phyloP scores from a whole-genome alignment of 2,888 invertebrate species.

The Platypus cylindrus region DNA sequence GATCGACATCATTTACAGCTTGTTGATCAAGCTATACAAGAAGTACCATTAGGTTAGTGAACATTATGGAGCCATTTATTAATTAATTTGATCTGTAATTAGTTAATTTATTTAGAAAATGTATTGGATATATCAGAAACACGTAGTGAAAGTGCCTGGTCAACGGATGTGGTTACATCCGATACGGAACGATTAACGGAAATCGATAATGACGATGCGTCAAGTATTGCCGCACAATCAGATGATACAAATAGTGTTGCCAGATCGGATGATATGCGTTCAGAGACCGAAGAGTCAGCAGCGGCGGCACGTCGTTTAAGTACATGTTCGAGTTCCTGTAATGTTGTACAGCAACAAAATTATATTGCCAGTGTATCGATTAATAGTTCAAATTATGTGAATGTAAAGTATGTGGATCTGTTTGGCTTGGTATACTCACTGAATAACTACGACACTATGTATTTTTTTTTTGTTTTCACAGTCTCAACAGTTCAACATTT shows the following conservation, averaged over 20 bases:
- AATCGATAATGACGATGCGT: conserved; percentile 55
- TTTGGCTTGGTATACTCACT: neutral
- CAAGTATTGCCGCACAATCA: conserved; percentile 47
- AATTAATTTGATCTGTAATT: no score
- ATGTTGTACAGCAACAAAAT: conserved; percentile 1
- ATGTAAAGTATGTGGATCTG: conserved; percentile 10
- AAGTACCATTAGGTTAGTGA: conserved; percentile 21
- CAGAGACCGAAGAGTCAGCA: conserved; percentile 38
- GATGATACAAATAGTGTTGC: conserved; percentile 45
- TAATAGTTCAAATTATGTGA: conserved; percentile 9
- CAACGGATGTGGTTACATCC: conserved; percentile 87
- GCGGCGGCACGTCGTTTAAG: conserved; percentile 16
- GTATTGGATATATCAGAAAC: conserved; percentile 76
- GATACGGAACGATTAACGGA: conserved; percentile 87
- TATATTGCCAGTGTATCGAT: conserved; percentile 10
- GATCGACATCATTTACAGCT: conserved; percentile 37
- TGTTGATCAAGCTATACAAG: conserved; percentile 32
- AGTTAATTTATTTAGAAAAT: conserved; percentile 18
- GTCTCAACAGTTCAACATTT: conserved; percentile 18
- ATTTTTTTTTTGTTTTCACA: conserved; percentile 7
- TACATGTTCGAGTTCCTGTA: conserved; percentile 11
- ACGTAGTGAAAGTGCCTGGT: conserved; percentile 93
- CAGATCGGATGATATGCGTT: conserved; percentile 62
- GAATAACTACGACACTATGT: no score
- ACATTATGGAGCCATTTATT: no score